Evolutionary conservation across 2,797 vertebrate species (phyloP).

Genomic region (Enteromius mattozi): DNA sequence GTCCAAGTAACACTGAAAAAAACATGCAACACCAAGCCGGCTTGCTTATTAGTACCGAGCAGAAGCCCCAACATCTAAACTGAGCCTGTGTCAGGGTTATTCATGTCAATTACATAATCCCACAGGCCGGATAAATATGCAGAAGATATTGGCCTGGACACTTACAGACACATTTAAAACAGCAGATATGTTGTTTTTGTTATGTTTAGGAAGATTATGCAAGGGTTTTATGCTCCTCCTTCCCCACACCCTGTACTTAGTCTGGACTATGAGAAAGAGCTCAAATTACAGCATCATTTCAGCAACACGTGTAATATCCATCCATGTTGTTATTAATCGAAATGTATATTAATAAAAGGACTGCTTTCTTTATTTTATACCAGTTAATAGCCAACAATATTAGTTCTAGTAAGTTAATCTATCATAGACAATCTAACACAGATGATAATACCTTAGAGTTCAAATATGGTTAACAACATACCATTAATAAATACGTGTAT

Average conservation of each 20-base stretch:
- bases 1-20: background rate
- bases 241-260: slow-evolving; percentile 43
- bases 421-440: background rate
- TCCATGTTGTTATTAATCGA: background rate
- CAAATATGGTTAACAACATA: background rate
- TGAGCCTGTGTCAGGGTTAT: slow-evolving; percentile 6
- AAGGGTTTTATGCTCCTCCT: slow-evolving; percentile 66
- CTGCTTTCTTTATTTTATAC: background rate
- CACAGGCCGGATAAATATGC: background rate
- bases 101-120: slow-evolving; percentile 13
- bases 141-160: slow-evolving; percentile 7
- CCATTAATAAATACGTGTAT: background rate
- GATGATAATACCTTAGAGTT: background rate
- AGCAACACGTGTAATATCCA: slow-evolving; percentile 62
- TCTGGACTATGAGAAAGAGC: slow-evolving; percentile 39
- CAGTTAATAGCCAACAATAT: background rate
- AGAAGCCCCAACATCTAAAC: background rate
- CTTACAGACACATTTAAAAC: background rate
- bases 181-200: slow-evolving; percentile 6
- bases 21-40: background rate
- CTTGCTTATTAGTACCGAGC: background rate
- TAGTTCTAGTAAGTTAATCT: too few species aligned
- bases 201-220: slow-evolving; percentile 60
- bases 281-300: slow-evolving; percentile 70
- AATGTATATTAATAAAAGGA: slow-evolving; percentile 3